These are phyloP conservation scores for Drosophila nasuta DNA, from an alignment of 1,140 invertebrate species.

Conservation along the genomic window DNA sequence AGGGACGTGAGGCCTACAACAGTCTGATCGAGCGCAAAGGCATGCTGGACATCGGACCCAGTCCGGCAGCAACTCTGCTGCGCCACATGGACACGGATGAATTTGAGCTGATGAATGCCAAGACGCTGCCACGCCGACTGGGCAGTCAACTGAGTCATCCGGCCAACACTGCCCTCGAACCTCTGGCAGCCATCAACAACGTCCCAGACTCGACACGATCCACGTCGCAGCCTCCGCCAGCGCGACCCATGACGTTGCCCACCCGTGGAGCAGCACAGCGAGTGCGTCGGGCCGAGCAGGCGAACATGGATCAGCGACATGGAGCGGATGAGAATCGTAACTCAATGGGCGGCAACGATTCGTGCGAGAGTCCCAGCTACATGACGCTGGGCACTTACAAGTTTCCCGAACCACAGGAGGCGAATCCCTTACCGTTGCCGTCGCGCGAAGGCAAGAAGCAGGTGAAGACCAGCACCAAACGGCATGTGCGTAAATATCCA, in stretches of 20 bases:
- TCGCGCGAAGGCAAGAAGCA: constrained; percentile 92
- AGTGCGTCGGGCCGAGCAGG: constrained; percentile 55
- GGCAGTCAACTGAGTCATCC: constrained; percentile 41
- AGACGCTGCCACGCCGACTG: constrained; percentile 62
- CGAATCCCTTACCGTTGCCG: constrained; percentile 92
- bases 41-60: constrained; percentile 71
- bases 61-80: constrained; percentile 69
- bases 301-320: constrained; percentile 31
- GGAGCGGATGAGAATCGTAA: constrained; percentile 64
- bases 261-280: constrained; percentile 71
- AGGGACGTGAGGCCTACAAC: constrained; percentile 96
- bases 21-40: constrained; percentile 91
- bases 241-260: constrained; percentile 79
- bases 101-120: constrained; percentile 69
- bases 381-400: constrained; percentile 71
- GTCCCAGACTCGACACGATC: constrained; percentile 2
- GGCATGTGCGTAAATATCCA: constrained; percentile 95
- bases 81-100: constrained; percentile 79
- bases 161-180: neutral
- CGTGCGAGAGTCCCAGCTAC: constrained; percentile 84
- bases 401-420: constrained; percentile 84
- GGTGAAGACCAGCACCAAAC: constrained; percentile 87
- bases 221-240: constrained; percentile 42
- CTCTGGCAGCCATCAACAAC: neutral
- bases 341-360: constrained; percentile 39